phyloP scores from a whole-genome alignment of 2,797 vertebrate species.

The Aeoliscus strigatus region DNA sequence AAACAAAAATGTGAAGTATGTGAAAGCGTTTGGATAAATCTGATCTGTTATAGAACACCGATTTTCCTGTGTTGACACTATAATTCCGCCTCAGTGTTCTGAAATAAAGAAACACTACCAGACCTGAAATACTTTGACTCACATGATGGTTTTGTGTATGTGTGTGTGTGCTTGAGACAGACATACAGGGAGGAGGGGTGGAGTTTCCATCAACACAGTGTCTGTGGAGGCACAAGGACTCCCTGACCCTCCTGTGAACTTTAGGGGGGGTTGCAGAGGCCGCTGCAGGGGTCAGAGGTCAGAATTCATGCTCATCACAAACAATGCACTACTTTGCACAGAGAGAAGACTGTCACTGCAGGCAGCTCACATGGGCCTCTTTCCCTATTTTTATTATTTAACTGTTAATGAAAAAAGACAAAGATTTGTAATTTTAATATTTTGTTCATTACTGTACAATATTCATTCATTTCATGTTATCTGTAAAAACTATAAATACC shows the following conservation, averaged over 20 bases:
- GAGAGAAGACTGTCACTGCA: constrained; percentile 62
- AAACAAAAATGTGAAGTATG: constrained; percentile 34
- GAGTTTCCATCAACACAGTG: constrained; percentile 67
- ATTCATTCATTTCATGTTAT: no score
- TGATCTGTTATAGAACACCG: no score
- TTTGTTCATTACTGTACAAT: neutral
- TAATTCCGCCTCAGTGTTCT: neutral
- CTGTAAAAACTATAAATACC: no score
- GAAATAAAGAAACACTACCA: constrained; percentile 19
- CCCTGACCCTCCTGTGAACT: constrained; percentile 92
- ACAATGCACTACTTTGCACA: constrained; percentile 85
- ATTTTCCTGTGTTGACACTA: neutral
- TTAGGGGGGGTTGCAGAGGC: constrained; percentile 82
- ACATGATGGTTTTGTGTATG: constrained; percentile 23
- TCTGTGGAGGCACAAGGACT: constrained; percentile 73
- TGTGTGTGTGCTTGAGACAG: constrained; percentile 28
- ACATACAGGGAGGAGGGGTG: constrained; percentile 48
- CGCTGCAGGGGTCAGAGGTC: constrained; percentile 86
- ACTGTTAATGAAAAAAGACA: no score
- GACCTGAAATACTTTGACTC: constrained; percentile 25
- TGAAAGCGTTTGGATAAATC: neutral
- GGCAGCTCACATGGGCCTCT: constrained; percentile 33
- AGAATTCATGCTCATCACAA: constrained; percentile 85
- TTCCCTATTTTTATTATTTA: constrained; percentile 10
- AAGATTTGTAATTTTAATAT: no score